These are phyloP conservation scores for Pristis pectinata DNA, from an alignment of 2,797 vertebrate species.

Conservation along the genomic window DNA sequence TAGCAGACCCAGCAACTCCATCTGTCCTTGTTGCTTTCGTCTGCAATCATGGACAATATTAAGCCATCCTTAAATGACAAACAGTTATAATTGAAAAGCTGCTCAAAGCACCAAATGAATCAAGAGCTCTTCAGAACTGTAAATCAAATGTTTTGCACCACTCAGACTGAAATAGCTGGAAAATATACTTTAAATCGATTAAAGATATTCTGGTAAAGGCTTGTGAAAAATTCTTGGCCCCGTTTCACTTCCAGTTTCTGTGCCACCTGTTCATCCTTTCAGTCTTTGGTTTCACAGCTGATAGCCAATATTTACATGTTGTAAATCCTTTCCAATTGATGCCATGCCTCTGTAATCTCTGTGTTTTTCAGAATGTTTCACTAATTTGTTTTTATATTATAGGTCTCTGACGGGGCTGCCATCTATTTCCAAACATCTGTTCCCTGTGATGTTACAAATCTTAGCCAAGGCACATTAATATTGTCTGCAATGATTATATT, in stretches of 20 bases:
- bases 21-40: background rate
- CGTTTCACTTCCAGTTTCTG: background rate
- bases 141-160: background rate
- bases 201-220: background rate
- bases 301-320: constrained; percentile 27
- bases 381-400: constrained; percentile 30
- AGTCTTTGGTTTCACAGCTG: constrained; percentile 12
- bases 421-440: constrained; percentile 22
- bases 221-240: background rate
- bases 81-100: background rate
- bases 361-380: constrained; percentile 18
- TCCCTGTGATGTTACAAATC: background rate
- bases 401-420: background rate
- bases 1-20: constrained; percentile 18
- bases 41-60: background rate
- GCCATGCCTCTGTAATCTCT: constrained; percentile 30
- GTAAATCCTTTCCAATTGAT: constrained; percentile 34
- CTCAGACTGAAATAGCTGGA: background rate
- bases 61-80: background rate
- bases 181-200: background rate
- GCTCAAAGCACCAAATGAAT: background rate
- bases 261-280: constrained; percentile 25
- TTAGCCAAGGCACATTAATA: constrained; percentile 3
- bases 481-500: background rate
- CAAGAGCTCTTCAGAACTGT: background rate